Percentiles rank a stretch among this genome's conserved stretches.
Conservation (phyloP, 2,888 invertebrate genomes). For the Archips xylosteana region DNA sequence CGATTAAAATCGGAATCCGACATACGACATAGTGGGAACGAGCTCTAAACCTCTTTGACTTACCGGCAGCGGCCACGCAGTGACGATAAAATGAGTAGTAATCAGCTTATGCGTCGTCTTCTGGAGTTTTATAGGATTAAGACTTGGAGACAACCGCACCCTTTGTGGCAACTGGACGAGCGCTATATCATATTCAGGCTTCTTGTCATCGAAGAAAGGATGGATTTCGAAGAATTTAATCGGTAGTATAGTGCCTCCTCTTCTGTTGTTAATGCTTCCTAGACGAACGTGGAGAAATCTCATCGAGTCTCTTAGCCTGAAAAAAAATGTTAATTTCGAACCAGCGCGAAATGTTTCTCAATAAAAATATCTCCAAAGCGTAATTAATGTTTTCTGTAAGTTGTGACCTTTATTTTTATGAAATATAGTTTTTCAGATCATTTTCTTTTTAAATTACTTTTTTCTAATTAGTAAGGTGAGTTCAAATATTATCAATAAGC, state of each 20-base stretch:
- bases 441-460: too few relatives aligned
- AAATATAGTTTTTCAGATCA: too few relatives aligned
- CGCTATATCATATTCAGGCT: constrained; percentile 69
- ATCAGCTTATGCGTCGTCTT: constrained; percentile 49
- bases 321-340: constrained; percentile 40
- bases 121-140: constrained; percentile 63
- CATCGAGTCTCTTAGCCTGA: constrained; percentile 61
- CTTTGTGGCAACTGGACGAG: constrained; percentile 60
- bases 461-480: too few relatives aligned
- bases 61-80: constrained; percentile 60
- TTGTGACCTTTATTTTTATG: too few relatives aligned
- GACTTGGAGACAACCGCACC: constrained; percentile 53
- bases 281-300: constrained; percentile 65
- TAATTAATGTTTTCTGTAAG: too few relatives aligned
- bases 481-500: too few relatives aligned
- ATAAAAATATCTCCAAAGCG: too few relatives aligned
- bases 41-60: constrained; percentile 48
- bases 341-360: too few relatives aligned
- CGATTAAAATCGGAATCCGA: too few relatives aligned
- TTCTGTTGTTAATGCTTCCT: constrained; percentile 72
- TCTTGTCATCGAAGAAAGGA: constrained; percentile 67
- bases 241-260: constrained; percentile 62
- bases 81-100: constrained; percentile 68
- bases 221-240: constrained; percentile 69
- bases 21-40: too few relatives aligned